Evolutionary conservation across 2,113 vertebrate species (phyloP), one percentile per base, ranked within the genome.

Genomic region (Ascaphus truei): DNA sequence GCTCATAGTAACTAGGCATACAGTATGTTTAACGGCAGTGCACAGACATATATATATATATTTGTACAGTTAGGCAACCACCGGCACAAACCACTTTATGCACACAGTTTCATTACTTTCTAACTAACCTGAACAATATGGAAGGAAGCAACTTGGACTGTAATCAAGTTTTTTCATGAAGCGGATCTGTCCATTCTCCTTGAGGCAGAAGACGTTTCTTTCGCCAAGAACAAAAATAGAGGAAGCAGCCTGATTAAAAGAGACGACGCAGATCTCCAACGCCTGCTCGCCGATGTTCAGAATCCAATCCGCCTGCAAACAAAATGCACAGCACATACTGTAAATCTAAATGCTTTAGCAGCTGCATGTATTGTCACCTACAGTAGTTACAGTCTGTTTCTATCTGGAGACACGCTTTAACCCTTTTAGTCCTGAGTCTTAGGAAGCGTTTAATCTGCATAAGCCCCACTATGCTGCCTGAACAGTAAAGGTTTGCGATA

Each of bases 91-190:
- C n/a, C n/a, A n/a, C n/a, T n/a, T n/a, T n/a, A n/a, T n/a, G n/a
- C n/a, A n/a, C n/a, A n/a, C n/a, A n/a, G 15, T 29, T 68, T 68
- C 39, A 68, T 64, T 62, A 30, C 11, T n/a, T n/a, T 39, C 12
- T 20, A 26, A 65, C 86, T 76, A 78, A 93, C 92, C 94, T 90
- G 94, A 93, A 73, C 90, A 80, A 27, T 98, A 99, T 3, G 97
- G 96, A 62, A 98, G 83, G 81, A 98, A 98, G 82, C 94, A 97
- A 83, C 96, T 95, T 3, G 97, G 95, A 76, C 82, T 98, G 83
- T 87, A 95, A 77, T 98, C 95, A 65, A 99, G 88, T 62, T 99
- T 99, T 86, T 98, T 99, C 95, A 98, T 98, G 84, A 95, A 98
- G 59, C 92, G 91, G 75, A 98, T 94, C 77, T 97, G 95, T 1